phyloP scores from a whole-genome alignment of 1,140 invertebrate genomes.

The Rhizoglyphus robini region DNA sequence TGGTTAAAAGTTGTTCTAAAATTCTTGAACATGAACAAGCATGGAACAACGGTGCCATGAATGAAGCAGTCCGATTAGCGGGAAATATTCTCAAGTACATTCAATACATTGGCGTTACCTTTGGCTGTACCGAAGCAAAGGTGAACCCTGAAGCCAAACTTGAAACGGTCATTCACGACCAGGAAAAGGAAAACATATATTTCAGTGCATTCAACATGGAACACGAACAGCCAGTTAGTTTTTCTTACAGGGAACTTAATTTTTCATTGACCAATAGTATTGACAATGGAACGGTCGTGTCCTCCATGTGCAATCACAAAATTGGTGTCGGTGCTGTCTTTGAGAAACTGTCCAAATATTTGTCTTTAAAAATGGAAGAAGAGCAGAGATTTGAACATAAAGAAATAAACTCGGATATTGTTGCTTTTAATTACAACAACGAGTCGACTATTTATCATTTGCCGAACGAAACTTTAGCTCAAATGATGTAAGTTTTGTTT shows the following conservation, averaged over 20 bases:
- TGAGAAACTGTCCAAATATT: background rate
- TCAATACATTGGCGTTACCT: background rate
- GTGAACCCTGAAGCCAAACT: background rate
- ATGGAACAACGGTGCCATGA: background rate
- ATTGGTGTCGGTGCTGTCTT: conserved; percentile 3
- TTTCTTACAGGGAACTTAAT: background rate
- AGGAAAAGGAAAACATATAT: background rate
- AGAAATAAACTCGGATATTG: conserved; percentile 8
- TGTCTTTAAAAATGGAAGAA: background rate
- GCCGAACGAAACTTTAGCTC: background rate
- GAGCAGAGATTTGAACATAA: too few species aligned
- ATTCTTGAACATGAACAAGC: background rate
- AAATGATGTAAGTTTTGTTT: background rate
- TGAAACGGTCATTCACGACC: background rate
- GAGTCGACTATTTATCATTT: background rate
- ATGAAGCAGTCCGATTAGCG: background rate
- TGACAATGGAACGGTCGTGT: background rate
- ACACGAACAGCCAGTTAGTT: background rate
- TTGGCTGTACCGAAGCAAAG: background rate
- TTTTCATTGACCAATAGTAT: background rate
- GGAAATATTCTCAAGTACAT: background rate
- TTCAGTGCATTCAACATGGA: conserved; percentile 11
- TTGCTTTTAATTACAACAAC: conserved; percentile 14
- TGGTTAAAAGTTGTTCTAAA: conserved; percentile 1
- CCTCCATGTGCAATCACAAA: background rate